Base-by-base conservation (phyloP, 2,888 invertebrate species). In the Malachius bipustulatus region DNA sequence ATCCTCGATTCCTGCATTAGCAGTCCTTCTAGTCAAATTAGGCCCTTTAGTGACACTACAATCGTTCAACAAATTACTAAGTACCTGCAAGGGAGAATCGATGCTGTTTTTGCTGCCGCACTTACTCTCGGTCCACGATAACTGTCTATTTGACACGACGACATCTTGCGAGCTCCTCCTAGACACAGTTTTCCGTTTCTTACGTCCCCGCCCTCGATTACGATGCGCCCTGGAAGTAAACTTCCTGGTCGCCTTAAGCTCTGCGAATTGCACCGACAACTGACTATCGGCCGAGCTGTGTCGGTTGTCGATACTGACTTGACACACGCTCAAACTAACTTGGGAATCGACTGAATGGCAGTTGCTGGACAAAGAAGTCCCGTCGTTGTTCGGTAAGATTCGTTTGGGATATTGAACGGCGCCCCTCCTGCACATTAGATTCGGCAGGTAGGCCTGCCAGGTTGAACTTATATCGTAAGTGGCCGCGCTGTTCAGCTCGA, bases 381-480 rank as follows among this genome's bases (percentile, higher is more conserved):
- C 39, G 46, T 73, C 59, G 35, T 68, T 65, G 54, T 74, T 70
- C 40, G 75, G 80, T n/a, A n/a, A n/a, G n/a, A n/a, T n/a, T n/a
- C n/a, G n/a, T n/a, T n/a, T n/a, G n/a, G n/a, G n/a, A n/a, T n/a
- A n/a, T n/a, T n/a, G n/a, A 8, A 93, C 65, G 0, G 89, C 93
- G 49, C 84, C 85, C 49, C 93, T 71, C 2, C 93, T 70, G 4
- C 77, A 77, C 1, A 91, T 79, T 53, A 91, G 73, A 45, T 87
- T 80, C 0, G 91, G 91, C 42, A 94, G 65, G 44, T 88, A 87
- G 35, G 85, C 87, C 26, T 87, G 88, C 87, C 90, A 93, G 1
- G 88, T 84, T 1, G 91, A 88, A 36, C 89, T 89, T 34, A 93
- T 70, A 50, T 88, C 87, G 45, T 81, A 81, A 39, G 84, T 83